Base-by-base conservation (phyloP, 2,888 invertebrate genomes). In the Eristalis arbustorum region DNA sequence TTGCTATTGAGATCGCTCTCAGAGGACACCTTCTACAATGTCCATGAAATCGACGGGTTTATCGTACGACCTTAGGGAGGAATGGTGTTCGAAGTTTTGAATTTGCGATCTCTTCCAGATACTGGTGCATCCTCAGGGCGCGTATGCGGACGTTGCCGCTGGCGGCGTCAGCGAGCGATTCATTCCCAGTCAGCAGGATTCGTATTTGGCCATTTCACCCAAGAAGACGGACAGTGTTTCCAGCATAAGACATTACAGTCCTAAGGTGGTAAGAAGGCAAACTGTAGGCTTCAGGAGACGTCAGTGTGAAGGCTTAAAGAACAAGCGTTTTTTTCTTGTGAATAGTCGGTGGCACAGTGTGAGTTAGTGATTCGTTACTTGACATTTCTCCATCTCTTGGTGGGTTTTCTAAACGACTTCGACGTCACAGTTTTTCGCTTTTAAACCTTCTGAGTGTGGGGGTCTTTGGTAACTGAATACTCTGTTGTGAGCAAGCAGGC, bases 21-120 rank as follows among this genome's bases (percentile, higher is more conserved):
- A 0, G 93, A 94, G 0, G 95, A 96, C 90, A 94, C 94, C 88
- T 94, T 94, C 31, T 95, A 94, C 87, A 92, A 94, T 0, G 84
- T 94, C 0, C 90, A 92, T n/a, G 91, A 92, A 22, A 90, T 93
- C 4, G 88, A 90, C 1, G 95, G 95, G 1, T 94, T 95, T 90
- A 93, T 94, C 89, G 95, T 95, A 91, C 92, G 92, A 88, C 69
- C 8, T 62, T n/a, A 4, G 11, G 5, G 5, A n/a, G 56, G 56
- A 10, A 1, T 8, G 8, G 10, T 31, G 31, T 31, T 1, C 4
- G 49, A 31, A 3, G 0, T 8, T 5, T 3, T 62, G 2, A 13
- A 25, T 14, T 25, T 14, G 13, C 10, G 8, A 42, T 22, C 37
- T 10, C 14, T 64, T 68, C 14, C 22, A 84, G 84, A 67, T 85